Base-by-base conservation (phyloP, 2,797 vertebrate genomes). In the Oryzias sinensis region DNA sequence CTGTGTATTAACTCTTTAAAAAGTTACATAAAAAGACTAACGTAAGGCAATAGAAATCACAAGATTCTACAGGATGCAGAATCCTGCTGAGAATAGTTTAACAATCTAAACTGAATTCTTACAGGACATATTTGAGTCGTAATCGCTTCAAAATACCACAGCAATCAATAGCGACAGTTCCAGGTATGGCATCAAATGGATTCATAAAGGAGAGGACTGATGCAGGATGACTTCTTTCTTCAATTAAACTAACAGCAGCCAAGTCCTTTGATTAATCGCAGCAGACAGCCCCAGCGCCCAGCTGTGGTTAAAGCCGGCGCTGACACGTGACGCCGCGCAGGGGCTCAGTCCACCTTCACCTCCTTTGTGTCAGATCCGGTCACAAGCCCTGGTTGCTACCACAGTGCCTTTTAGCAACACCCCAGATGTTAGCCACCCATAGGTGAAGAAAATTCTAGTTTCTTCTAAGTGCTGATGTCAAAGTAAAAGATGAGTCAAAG, bases 201-300 rank as follows among this genome's bases (percentile, higher is more conserved):
- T 17, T 20, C 1, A 22, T 45, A 52, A 13, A 50, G 4, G 49
- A 57, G 50, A 57, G 50, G 24, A 14, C 27, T 2, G 41, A 56
- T 4, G 42, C 57, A 42, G n/a, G 0, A 6, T 24, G 49, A 45
- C 57, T 57, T 53, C 49, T 4, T 43, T 62, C 49, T 43, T 62
- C 49, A 33, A 20, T 62, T 49, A 57, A 65, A 53, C 57, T 6
- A 56, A 40, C 53, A 45, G 53, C 61, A 48, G 52, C 25, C 33
- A 33, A 33, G 44, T 49, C 63, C 0, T 17, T 22, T 47, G 54
- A 54, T 47, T 62, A 43, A 62, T 62, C 60, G 3, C 25, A 17
- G 27, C 7, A 25, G 22, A 27, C 50, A 15, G 41, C 15, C 62
- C 5, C 13, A 41, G 33, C 46, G 2, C 4, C 14, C 68, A 44